These are phyloP conservation scores for Clarias fuscus DNA, from an alignment of 2,797 vertebrate species.

Conservation along the genomic window DNA sequence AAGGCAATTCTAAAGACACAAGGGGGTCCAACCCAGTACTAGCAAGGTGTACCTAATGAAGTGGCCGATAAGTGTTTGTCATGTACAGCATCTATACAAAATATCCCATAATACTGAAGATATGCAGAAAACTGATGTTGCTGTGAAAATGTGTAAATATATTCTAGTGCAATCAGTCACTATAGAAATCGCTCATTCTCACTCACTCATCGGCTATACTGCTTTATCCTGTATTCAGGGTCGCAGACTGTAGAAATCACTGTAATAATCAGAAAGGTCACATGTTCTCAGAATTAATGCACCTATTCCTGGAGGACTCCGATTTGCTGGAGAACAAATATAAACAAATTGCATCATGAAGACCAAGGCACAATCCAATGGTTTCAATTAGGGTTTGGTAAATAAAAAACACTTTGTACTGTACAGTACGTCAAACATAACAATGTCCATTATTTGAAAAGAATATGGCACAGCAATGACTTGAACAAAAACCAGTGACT, in stretches of 20 bases:
- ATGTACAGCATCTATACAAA: not conserved
- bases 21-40: too few relatives aligned
- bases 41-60: too few relatives aligned
- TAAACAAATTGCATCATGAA: not conserved
- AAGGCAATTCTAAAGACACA: too few relatives aligned
- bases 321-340: not conserved
- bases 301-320: not conserved
- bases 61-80: not conserved
- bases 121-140: not conserved
- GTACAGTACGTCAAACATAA: not conserved
- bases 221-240: too few relatives aligned
- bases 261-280: not conserved
- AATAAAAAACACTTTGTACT: not conserved
- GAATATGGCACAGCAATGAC: not conserved
- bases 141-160: not conserved
- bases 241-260: not conserved
- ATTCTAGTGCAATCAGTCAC: not conserved
- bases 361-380: not conserved
- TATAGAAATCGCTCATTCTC: not conserved
- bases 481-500: not conserved
- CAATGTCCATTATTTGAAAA: not conserved
- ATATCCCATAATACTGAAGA: not conserved
- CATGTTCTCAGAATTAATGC: not conserved
- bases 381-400: not conserved
- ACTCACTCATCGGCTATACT: too few relatives aligned